These are phyloP conservation scores for Tetropium fuscum DNA, from an alignment of 2,888 invertebrate genomes.

Conservation along the genomic window DNA sequence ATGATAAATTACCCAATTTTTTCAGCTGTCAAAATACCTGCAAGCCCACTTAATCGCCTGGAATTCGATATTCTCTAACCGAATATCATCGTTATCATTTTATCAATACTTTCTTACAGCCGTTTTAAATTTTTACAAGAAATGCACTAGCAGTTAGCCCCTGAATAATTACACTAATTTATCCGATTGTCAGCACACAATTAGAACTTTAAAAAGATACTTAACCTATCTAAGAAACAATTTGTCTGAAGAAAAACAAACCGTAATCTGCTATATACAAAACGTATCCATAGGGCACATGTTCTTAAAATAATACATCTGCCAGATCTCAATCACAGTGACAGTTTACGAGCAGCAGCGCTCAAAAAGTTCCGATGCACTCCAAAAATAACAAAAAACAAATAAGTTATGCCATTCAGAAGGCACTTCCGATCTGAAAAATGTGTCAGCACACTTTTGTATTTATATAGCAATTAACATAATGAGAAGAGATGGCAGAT, in stretches of 20 bases:
- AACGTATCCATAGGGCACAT: constrained; percentile 55
- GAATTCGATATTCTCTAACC: background rate
- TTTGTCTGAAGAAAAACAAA: constrained; percentile 33
- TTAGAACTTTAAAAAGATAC: constrained; percentile 23
- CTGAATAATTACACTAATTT: constrained; percentile 31
- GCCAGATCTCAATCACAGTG: constrained; percentile 64
- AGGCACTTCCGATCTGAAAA: constrained; percentile 55
- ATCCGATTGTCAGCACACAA: constrained; percentile 37
- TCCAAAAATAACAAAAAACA: constrained; percentile 62
- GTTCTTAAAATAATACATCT: constrained; percentile 66
- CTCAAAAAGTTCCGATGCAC: constrained; percentile 50
- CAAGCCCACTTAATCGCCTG: background rate
- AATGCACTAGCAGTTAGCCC: background rate
- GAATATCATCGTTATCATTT: background rate
- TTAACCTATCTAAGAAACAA: constrained; percentile 13
- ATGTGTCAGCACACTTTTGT: constrained; percentile 56
- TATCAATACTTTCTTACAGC: background rate
- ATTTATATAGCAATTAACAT: constrained; percentile 51
- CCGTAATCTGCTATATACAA: constrained; percentile 23
- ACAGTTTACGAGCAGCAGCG: constrained; percentile 51
- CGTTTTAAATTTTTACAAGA: background rate
- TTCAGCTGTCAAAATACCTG: constrained; percentile 14
- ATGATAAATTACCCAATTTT: constrained; percentile 6
- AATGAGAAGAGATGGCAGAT: constrained; percentile 24
- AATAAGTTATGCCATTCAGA: constrained; percentile 40